Base-by-base conservation (phyloP, 2,113 vertebrate species). In the Dolichallabes microphthalmus region DNA sequence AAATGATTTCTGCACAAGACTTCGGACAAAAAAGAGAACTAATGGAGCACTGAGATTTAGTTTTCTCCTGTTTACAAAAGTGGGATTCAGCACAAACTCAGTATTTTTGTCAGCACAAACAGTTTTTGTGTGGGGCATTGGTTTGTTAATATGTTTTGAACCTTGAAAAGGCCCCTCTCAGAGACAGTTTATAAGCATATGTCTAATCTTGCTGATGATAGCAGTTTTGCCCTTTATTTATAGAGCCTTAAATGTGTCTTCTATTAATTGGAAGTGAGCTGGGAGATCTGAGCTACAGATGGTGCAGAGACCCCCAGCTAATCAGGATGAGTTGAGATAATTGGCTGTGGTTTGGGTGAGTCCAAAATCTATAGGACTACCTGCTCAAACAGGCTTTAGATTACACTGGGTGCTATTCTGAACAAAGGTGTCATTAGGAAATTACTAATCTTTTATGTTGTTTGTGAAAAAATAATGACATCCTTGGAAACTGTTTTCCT, bases 191-290 rank as follows among this genome's bases (percentile, higher is more conserved):
- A 91, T 89, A 87, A 90, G 91, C 91, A 92, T 90, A 87, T 90
- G 90, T 91, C 90, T 93, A 94, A 94, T 94, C 92, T 90, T 92
- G 93, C 92, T 94, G 92, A 94, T 93, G 89, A 91, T 91, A 92
- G 92, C 91, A 89, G 88, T 91, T 87, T 89, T 90, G 89, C 90
- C 25, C 89, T 92, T 92, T 94, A 93, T 92, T 89, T 90, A 89
- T 84, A 82, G 88, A 83, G 79, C 89, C 88, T 85, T 91, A 92
- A 87, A 90, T 88, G 87, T 88, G 88, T 91, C 90, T 45, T 89
- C 88, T 91, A 90, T 91, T 90, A 92, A 93, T 94, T 93, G 93
- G 90, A 87, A 80, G 86, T 85, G 89, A 84, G 87, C 83, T 86
- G 84, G 89, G 87, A 89, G 92, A 93, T 93, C 89, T 91, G 88